Evolutionary conservation across 2,113 vertebrate species (phyloP), one percentile per base, ranked within the genome.

Genomic region (Ploceus nigricollis): DNA sequence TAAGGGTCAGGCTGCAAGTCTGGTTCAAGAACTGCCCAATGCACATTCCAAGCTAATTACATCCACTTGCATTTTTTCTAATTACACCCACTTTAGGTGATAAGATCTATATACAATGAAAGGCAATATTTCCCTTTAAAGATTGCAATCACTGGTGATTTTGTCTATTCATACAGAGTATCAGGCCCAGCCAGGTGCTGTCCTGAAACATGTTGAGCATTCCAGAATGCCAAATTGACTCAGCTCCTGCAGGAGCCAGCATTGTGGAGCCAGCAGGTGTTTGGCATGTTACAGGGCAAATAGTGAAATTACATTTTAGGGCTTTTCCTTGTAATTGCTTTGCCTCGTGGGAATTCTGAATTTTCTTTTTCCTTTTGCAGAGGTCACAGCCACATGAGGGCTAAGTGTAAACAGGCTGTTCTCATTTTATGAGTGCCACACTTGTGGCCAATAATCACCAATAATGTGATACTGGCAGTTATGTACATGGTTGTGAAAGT

Each of bases 31-130:
- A 63, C 16, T 88, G 27, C 33, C 28, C 58, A 85, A 70, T 25
- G 47, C 15, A 58, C 66, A 73, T 95, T 97, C 82, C 90, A 84
- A 61, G 60, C 22, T 77, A 63, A 90, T 94, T 94, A 77, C 50
- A 83, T 51, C 33, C 47, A 82, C 75, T 93, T 82, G 45, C 18
- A 73, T 73, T 58, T 95, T 94, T 91, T 77, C 54, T 77, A 73
- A 65, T 80, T 94, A 24, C 54, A 66, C 31, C 19, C 47, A 60
- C 71, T 94, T 80, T 8, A 80, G 24, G 35, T 77, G 90, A 87
- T 88, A 83, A 81, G 47, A 91, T 91, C 75, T 70, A 24, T 30
- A 56, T 58, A 80, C 50, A 91, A 71, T 47, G 54, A 81, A 93
- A 90, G 28, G 35, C 58, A 91, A 13, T 81, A 77, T 85, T 95